These are phyloP conservation scores for Neomorphus geoffroyi DNA, from an alignment of 2,797 vertebrate species.

Conservation along the genomic window DNA sequence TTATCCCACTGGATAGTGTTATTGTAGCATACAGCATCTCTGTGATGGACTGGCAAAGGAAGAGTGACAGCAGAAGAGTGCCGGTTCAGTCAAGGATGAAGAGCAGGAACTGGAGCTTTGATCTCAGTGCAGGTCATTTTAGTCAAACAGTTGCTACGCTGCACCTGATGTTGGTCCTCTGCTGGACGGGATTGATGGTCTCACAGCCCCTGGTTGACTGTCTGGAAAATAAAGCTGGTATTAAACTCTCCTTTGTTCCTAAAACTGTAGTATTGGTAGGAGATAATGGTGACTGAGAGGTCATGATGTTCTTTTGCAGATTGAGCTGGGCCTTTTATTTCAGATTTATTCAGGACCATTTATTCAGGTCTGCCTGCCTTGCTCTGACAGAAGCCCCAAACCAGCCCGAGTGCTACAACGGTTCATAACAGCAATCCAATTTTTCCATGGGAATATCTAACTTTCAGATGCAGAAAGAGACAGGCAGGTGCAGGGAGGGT, in stretches of 20 bases:
- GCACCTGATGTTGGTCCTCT: neutral
- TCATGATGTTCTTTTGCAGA: neutral
- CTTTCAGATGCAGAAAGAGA: neutral
- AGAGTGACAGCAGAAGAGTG: neutral
- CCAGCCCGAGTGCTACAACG: neutral
- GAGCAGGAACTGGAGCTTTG: neutral
- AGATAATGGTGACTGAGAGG: neutral
- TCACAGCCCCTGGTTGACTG: neutral
- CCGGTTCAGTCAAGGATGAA: neutral
- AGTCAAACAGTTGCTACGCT: neutral
- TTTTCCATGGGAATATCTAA: neutral
- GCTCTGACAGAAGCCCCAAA: neutral
- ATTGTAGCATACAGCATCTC: neutral
- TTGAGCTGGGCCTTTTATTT: slow-evolving; percentile 3
- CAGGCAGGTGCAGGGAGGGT: neutral
- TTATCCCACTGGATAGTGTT: neutral
- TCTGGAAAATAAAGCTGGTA: neutral
- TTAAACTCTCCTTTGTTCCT: slow-evolving; percentile 11
- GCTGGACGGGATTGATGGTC: accelerated
- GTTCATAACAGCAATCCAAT: neutral
- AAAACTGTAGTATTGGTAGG: neutral
- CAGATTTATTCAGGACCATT: neutral
- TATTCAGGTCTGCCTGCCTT: neutral
- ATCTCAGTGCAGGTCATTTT: neutral
- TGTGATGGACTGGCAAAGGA: neutral